Evolutionary conservation across 35 echinoderm and acorn worm genomes (phyloP).

Genomic region (Ophioderma brevispina): DNA sequence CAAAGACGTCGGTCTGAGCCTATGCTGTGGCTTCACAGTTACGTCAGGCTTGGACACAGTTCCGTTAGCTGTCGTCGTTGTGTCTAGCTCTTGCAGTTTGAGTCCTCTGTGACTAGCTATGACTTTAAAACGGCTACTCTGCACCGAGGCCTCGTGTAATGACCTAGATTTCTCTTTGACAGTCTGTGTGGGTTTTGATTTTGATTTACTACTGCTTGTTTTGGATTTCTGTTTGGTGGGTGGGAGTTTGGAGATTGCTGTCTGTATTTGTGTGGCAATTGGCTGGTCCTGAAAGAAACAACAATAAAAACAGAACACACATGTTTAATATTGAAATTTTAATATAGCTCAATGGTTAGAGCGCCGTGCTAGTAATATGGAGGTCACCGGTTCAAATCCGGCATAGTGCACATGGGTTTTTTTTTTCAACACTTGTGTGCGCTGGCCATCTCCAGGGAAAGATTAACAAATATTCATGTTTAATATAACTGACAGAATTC

Average conservation of each 20-base stretch:
- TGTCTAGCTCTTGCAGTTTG: constrained; percentile 28
- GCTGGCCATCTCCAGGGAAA: no score
- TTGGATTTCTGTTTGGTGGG: constrained; percentile 12
- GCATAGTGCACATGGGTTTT: no score
- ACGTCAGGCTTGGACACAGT: not conserved
- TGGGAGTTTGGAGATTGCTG: constrained; percentile 4
- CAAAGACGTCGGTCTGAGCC: not conserved
- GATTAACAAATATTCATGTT: no score
- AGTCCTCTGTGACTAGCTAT: not conserved
- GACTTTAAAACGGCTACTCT: not conserved
- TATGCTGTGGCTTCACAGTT: not conserved
- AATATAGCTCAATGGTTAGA: no score
- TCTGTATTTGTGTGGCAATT: constrained; percentile 26
- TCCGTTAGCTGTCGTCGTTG: not conserved
- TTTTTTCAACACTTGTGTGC: no score
- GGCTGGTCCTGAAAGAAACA: not conserved
- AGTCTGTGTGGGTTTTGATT: constrained; percentile 8
- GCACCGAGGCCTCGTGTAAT: not conserved
- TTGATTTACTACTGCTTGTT: not conserved
- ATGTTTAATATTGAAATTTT: no score
- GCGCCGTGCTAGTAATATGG: no score
- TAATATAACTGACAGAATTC: no score
- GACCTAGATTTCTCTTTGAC: not conserved
- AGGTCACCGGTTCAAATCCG: no score
- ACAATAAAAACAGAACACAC: not conserved